Evolutionary conservation across 2,113 vertebrate genomes (phyloP).

Genomic region (Ptychochromis oligacanthus): DNA sequence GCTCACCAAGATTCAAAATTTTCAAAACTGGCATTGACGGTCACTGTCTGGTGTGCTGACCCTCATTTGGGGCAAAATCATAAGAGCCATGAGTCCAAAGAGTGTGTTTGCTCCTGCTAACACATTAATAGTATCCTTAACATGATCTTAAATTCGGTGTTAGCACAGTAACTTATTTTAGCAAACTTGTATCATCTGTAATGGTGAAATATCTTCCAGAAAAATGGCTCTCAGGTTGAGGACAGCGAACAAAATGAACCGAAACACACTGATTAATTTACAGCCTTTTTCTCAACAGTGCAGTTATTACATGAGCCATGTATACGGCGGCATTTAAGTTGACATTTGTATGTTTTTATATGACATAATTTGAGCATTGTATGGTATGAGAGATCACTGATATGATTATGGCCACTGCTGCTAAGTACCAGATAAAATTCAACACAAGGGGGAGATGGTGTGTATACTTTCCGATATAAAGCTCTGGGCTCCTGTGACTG

Average conservation of each 20-base stretch:
- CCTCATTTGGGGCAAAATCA: background rate
- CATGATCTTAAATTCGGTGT: background rate
- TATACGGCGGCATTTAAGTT: background rate
- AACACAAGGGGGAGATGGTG: slow-evolving; percentile 53
- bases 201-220: no score
- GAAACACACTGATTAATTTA: background rate
- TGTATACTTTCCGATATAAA: slow-evolving; percentile 5
- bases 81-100: background rate
- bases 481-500: background rate
- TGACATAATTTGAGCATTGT: background rate
- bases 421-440: background rate
- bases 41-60: background rate
- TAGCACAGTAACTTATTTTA: background rate
- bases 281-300: background rate
- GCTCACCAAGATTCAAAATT: background rate
- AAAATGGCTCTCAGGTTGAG: background rate
- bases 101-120: background rate
- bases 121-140: background rate
- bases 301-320: background rate
- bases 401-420: background rate
- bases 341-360: background rate
- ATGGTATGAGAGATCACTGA: background rate
- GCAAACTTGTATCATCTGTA: background rate
- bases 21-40: accelerated
- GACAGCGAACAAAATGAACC: no score